Evolutionary conservation across 2,888 invertebrate genomes (phyloP).

Genomic region (Cephus rjabovi): DNA sequence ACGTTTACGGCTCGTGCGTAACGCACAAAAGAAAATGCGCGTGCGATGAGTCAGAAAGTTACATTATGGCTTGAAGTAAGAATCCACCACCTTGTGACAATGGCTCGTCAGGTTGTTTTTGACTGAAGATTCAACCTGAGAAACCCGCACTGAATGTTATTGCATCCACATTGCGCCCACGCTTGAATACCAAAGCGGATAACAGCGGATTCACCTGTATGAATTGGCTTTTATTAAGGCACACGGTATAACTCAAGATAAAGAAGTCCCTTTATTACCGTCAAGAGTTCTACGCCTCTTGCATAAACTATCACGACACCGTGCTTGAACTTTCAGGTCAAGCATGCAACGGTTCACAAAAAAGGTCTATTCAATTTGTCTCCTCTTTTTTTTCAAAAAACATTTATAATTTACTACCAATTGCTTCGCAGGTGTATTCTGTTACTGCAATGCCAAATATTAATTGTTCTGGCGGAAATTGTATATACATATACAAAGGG

Average conservation of each 20-base stretch:
- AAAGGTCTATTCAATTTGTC: neutral
- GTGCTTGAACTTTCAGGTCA: neutral
- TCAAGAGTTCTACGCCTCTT: neutral
- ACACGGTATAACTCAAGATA: neutral
- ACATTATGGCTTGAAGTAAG: neutral
- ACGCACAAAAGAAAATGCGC: slow-evolving; percentile 28
- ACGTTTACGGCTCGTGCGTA: slow-evolving; percentile 21
- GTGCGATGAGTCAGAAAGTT: slow-evolving; percentile 33
- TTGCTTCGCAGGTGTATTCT: neutral
- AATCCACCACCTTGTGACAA: neutral
- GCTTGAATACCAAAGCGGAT: neutral
- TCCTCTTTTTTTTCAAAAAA: neutral
- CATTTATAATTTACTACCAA: neutral
- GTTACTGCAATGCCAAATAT: neutral
- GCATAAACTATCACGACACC: neutral
- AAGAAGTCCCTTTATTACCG: neutral
- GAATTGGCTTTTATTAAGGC: neutral
- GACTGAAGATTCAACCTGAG: neutral
- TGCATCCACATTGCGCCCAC: neutral
- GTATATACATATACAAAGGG: slow-evolving; percentile 11
- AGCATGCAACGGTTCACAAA: neutral
- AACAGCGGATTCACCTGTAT: neutral
- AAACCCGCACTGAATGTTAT: neutral
- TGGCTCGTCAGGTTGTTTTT: neutral
- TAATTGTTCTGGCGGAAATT: neutral